Percentiles rank a stretch among this genome's conserved stretches.
These are phyloP conservation scores for Tonatia bakeri DNA, from an alignment of 2,113 vertebrate genomes.

Conservation along the genomic window DNA sequence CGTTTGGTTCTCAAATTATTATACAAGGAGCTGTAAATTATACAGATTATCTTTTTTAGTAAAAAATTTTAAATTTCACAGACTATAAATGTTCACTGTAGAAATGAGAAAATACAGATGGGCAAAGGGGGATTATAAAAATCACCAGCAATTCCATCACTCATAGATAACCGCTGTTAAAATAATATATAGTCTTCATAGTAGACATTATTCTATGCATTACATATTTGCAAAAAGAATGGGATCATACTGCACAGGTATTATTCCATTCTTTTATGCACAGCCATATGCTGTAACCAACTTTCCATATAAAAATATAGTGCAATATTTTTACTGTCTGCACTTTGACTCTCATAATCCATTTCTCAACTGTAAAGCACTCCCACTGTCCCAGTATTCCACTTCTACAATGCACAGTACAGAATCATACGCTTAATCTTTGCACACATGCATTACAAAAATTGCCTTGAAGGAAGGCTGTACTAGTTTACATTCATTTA, in stretches of 20 bases:
- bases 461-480: neutral
- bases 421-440: slow-evolving; percentile 8
- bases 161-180: neutral
- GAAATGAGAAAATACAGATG: neutral
- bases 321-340: neutral
- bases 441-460: neutral
- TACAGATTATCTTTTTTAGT: neutral
- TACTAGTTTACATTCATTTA: slow-evolving; percentile 5
- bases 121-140: slow-evolving; percentile 7
- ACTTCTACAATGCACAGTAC: neutral
- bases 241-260: neutral
- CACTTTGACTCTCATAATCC: neutral
- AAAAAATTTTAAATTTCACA: slow-evolving; percentile 34
- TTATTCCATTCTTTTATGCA: neutral
- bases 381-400: neutral
- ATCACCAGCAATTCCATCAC: neutral
- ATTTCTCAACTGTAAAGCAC: neutral
- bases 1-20: neutral
- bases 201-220: neutral
- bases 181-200: neutral
- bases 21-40: neutral
- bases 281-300: neutral
- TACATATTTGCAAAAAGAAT: neutral
- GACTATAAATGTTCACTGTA: neutral
- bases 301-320: neutral